Evolutionary conservation across 2,888 invertebrate genomes (phyloP), one percentile per base, ranked within the genome.

Genomic region (Rhingia campestris): DNA sequence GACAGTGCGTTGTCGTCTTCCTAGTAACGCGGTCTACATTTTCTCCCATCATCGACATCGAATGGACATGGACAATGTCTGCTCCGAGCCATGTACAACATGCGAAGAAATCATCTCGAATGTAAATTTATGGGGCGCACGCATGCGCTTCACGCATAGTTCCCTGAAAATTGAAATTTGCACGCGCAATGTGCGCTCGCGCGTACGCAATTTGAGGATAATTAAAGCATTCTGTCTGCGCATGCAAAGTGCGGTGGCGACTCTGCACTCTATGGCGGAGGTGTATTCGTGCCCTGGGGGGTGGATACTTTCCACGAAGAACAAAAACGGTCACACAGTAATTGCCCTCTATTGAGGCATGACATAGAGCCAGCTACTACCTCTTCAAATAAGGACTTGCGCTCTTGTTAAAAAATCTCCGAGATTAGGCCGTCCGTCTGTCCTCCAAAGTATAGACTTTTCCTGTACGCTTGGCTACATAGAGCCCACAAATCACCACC

Each of bases 41-140:
- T 63, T 79, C 63, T 49, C 72, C 61, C 59, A 41, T 37, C 37
- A 76, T 72, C 63, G 69, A 76, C 43, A 59, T 32, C 30, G 37
- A 5, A 47, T 58, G 72, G 73, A 59, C 74, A 76, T 61, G 53
- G 49, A 7, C 64, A 41, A 37, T 66, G 72, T 72, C 51, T 74
- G 56, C 22, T 45, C 43, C 53, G 35, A 45, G 37, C 54, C 66
- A 51, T 67, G 64, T 80, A 51, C 43, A 33, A 80, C 72, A 70
- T 54, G 72, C 61, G 49, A 51, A 74, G 84, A 77, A 84, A 84
- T 84, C 84, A 84, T 84, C 84, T 75, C 69, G 80, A 80, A 80
- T 84, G 84, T 80, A 84, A 84, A 84, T 84, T 84, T 84, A 84
- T 84, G 84, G 84, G 74, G 80, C 84, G 84, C 84, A 84, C 84